phyloP scores from a whole-genome alignment of 2,797 vertebrate genomes.

The Cirrhinus molitorella region DNA sequence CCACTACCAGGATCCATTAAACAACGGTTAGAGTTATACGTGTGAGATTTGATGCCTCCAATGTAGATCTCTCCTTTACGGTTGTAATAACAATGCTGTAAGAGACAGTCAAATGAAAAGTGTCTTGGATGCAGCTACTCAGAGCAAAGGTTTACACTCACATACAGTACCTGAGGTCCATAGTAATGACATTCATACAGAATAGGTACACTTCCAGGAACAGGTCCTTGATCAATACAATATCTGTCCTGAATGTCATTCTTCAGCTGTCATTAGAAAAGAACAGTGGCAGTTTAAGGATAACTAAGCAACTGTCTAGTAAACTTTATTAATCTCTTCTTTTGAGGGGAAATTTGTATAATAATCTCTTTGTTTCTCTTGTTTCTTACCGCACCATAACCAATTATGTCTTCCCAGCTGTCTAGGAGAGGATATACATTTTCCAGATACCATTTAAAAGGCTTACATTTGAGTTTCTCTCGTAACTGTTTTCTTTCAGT shows the following conservation, averaged over 20 bases:
- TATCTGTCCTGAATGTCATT: conserved; percentile 60
- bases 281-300: background rate
- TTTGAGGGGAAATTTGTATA: background rate
- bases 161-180: conserved; percentile 68
- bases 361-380: too few species aligned
- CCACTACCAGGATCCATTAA: conserved; percentile 70
- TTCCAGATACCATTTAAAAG: conserved; percentile 84
- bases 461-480: conserved; percentile 81
- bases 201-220: conserved; percentile 71
- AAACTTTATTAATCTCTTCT: background rate
- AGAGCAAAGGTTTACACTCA: too few species aligned
- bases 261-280: conserved; percentile 63
- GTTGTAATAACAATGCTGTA: conserved; percentile 46
- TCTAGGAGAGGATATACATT: conserved; percentile 77
- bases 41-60: conserved; percentile 74
- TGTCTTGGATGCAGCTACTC: background rate
- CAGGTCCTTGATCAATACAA: conserved; percentile 77
- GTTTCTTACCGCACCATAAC: conserved; percentile 64
- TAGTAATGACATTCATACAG: conserved; percentile 67
- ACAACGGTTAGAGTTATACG: conserved; percentile 73
- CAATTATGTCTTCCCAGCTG: conserved; percentile 57
- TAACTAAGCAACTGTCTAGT: background rate
- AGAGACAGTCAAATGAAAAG: background rate
- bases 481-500: conserved; percentile 79
- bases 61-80: conserved; percentile 69